phyloP scores from a whole-genome alignment of 2,888 invertebrate species.

The Meghimatium bilineatum region DNA sequence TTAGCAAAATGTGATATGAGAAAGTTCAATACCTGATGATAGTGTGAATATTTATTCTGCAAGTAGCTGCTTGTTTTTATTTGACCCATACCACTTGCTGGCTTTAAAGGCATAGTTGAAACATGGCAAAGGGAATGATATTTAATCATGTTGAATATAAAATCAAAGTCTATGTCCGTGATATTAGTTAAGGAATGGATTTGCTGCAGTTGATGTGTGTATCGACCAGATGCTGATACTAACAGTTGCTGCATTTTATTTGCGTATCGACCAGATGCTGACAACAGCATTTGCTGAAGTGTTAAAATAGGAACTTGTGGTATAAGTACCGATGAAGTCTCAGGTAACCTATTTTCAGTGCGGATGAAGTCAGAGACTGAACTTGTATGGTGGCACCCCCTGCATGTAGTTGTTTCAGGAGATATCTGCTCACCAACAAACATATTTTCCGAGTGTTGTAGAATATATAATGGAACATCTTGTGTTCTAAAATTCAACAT shows the following conservation, averaged over 20 bases:
- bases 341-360: background rate
- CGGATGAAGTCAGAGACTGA: background rate
- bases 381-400: constrained; percentile 52
- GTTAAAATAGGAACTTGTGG: background rate
- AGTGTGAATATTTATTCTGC: background rate
- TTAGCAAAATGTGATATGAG: background rate
- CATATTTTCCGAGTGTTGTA: constrained; percentile 16
- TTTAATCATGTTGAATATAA: background rate
- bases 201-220: background rate
- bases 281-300: background rate
- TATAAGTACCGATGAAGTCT: background rate
- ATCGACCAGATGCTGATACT: too few relatives aligned
- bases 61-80: background rate
- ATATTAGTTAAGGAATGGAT: background rate
- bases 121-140: background rate
- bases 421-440: constrained; percentile 58
- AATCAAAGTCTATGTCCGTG: background rate
- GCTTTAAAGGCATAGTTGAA: background rate
- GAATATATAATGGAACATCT: constrained; percentile 1
- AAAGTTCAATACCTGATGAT: background rate
- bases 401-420: constrained; percentile 61
- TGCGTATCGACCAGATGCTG: background rate
- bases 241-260: background rate
- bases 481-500: constrained; percentile 62
- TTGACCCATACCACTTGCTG: background rate